Evolutionary conservation across 2,797 vertebrate species (phyloP), one percentile per base, ranked within the genome.

Genomic region (Rhynchotus rufescens): DNA sequence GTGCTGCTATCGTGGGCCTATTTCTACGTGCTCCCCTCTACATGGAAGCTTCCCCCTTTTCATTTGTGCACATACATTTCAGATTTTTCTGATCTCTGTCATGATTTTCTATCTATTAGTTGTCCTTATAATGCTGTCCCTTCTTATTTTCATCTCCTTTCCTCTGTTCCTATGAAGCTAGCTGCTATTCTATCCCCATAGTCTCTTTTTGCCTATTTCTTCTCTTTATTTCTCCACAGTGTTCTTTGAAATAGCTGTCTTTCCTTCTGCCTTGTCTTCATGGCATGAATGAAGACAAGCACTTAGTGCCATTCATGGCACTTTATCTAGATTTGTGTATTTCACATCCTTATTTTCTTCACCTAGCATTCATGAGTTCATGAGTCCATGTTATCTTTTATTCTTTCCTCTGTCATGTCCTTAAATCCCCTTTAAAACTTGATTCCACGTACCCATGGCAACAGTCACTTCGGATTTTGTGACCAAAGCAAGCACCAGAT

Each of bases 401-500:
- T 67, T 44, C 71, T 71, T 56, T 83, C 23, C 44, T 89, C 67
- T 60, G 61, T 87, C 52, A 88, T 34, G 60, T 95, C 94, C 95
- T 95, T 64, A 88, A 79, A 65, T 91, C 12, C 14, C 77, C 56
- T 73, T 88, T 85, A 85, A 74, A 80, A 54, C 84, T 82, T 84
- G 80, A 79, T 88, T 90, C 85, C 60, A 3, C 38, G 83, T 95
- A 83, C 80, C 93, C 93, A 94, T 91, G 84, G 92, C 90, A 96
- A 96, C 95, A 90, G 84, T 74, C 40, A 8, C 81, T 95, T 95
- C 90, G 91, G 80, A 88, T 88, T 73, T 59, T 72, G 57, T 81
- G 88, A 94, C 94, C 80, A 92, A 93, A 93, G 67, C 79, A 85
- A 95, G 75, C 54, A 42, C 67, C 84, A 86, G 86, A 85, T 88